Percentiles rank a stretch among this genome's conserved stretches.
These are phyloP conservation scores for Poecilia latipinna DNA, from an alignment of 2,113 vertebrate genomes.

Conservation along the genomic window DNA sequence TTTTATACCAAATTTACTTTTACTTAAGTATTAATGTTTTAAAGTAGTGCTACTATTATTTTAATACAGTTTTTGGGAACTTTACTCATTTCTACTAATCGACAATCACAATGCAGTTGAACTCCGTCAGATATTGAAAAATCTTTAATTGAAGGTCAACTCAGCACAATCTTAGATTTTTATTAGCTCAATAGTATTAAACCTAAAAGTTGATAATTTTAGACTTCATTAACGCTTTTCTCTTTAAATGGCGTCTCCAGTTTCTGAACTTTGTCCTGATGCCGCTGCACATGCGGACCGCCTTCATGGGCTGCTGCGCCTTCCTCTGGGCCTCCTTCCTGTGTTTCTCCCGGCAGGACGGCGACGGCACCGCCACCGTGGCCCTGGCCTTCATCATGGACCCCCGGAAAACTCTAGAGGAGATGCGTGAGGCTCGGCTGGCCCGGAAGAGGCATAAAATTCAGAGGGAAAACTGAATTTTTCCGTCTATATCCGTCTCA, in stretches of 20 bases:
- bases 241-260: conserved; percentile 62
- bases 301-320: conserved; percentile 89
- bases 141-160: no score
- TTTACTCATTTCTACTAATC: no score
- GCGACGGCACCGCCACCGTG: conserved; percentile 83
- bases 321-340: conserved; percentile 93
- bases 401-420: conserved; percentile 69
- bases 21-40: no score
- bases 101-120: no score
- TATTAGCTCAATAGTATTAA: no score
- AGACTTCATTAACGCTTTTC: no score
- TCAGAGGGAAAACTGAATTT: conserved; percentile 48
- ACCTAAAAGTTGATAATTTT: background rate
- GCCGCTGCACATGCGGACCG: conserved; percentile 86
- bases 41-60: no score
- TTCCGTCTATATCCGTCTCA: background rate
- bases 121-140: no score
- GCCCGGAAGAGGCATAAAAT: conserved; percentile 35
- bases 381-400: conserved; percentile 75
- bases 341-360: conserved; percentile 88
- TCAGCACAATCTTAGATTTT: no score
- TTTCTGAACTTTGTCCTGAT: conserved; percentile 90
- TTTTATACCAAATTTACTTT: no score
- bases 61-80: no score
- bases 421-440: conserved; percentile 56